phyloP scores from a whole-genome alignment of 2,888 invertebrate genomes.

The Lampropteryx suffumata region DNA sequence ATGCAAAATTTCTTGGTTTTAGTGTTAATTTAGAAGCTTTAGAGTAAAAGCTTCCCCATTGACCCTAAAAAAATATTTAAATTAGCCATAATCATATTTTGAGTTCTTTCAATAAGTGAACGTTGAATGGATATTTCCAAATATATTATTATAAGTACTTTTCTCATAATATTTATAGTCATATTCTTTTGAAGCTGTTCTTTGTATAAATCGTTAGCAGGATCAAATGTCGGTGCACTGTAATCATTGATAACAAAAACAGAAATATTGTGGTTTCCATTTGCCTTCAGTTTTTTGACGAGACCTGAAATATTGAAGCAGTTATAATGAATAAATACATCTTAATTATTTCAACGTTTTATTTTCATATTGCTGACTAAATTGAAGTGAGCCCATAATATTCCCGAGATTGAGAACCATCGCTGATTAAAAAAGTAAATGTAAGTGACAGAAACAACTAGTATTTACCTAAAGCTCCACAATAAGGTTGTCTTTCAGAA shows the following conservation, averaged over 20 bases:
- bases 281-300: conserved; percentile 86
- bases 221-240: conserved; percentile 76
- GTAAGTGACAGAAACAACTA: not conserved
- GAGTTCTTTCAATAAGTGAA: no score
- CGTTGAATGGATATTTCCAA: not conserved
- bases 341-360: not conserved
- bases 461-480: conserved; percentile 51
- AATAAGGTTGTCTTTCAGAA: conserved; percentile 49
- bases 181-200: conserved; percentile 84
- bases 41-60: conserved; percentile 56
- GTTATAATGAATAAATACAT: no score
- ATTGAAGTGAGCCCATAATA: no score
- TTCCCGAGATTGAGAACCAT: no score
- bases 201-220: conserved; percentile 67
- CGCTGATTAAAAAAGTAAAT: no score
- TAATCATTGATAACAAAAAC: conserved; percentile 74
- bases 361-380: no score
- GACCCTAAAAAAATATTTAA: conserved; percentile 44
- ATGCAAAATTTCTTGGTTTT: conserved; percentile 79
- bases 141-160: conserved; percentile 37
- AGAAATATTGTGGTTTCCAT: conserved; percentile 74
- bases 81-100: no score
- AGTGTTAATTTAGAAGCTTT: conserved; percentile 31
- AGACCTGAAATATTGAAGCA: conserved; percentile 75
- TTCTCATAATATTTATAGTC: conserved; percentile 83